phyloP scores from a whole-genome alignment of 2,113 vertebrate species.

The Triplophysa rosa region DNA sequence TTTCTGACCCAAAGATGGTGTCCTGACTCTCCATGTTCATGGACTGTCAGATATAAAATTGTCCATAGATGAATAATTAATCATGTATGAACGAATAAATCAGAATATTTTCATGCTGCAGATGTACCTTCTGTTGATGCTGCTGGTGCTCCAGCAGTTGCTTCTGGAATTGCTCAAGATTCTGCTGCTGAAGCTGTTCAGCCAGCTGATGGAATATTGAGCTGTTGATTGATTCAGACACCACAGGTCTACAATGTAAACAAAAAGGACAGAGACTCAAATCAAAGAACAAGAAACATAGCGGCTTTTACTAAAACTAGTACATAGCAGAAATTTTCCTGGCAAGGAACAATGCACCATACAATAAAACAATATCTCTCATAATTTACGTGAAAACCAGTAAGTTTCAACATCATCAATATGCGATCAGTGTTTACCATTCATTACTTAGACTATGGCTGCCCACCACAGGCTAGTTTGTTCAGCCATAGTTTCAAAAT shows the following conservation, averaged over 20 bases:
- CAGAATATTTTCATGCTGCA: background rate
- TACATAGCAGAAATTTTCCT: background rate
- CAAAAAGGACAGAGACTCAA: background rate
- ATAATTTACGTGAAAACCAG: too few species aligned
- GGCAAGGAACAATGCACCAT: too few species aligned
- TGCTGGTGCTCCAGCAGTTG: slow-evolving; percentile 86
- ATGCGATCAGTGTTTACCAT: too few species aligned
- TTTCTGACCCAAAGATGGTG: slow-evolving; percentile 88
- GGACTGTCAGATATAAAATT: slow-evolving; percentile 55
- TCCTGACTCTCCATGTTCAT: slow-evolving; percentile 84
- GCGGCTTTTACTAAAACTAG: background rate
- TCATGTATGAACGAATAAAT: background rate
- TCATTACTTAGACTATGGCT: too few species aligned
- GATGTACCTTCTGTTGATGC: slow-evolving; percentile 82
- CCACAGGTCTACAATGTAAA: slow-evolving; percentile 79
- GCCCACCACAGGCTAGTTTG: too few species aligned
- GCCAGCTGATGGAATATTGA: slow-evolving; percentile 97
- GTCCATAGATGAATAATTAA: background rate
- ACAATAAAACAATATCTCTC: too few species aligned
- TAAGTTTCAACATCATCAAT: too few species aligned
- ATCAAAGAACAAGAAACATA: background rate
- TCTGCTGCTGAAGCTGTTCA: slow-evolving; percentile 96
- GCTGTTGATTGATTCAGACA: slow-evolving; percentile 94
- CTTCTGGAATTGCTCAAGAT: slow-evolving; percentile 94
- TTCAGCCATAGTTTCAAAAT: too few species aligned